phyloP scores from a whole-genome alignment of 2,888 invertebrate genomes.

The Bellardia pandia region DNA sequence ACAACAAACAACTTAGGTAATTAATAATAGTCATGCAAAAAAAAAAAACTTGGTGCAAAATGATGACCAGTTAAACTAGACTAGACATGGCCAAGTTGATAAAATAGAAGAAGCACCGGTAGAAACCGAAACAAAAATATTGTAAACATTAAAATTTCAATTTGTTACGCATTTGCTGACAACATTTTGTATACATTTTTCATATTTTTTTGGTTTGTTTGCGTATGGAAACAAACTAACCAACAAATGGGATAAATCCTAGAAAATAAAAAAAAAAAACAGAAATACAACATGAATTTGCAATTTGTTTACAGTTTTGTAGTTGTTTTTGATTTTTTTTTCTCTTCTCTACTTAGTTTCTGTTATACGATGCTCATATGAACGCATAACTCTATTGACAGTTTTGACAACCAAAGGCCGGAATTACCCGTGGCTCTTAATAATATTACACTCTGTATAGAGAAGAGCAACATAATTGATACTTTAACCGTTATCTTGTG shows the following conservation, averaged over 20 bases:
- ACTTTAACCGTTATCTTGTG: slow-evolving; percentile 55
- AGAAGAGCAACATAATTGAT: slow-evolving; percentile 31
- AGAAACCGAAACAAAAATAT: slow-evolving; percentile 43
- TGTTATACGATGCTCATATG: slow-evolving; percentile 25
- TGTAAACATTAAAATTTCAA: slow-evolving; percentile 72
- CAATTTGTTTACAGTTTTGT: slow-evolving; percentile 60
- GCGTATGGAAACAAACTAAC: slow-evolving; percentile 34
- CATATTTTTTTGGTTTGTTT: slow-evolving; percentile 32
- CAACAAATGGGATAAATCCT: slow-evolving; percentile 48
- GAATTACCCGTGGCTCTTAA: slow-evolving; percentile 70
- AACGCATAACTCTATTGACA: slow-evolving; percentile 66
- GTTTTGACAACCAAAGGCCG: slow-evolving; percentile 71
- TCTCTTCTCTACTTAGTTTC: slow-evolving; percentile 1
- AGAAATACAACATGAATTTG: slow-evolving; percentile 48
- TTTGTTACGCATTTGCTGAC: slow-evolving; percentile 75
- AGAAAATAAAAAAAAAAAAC: slow-evolving; percentile 17
- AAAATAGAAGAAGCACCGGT: slow-evolving; percentile 34
- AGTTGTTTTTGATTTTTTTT: slow-evolving; percentile 1
- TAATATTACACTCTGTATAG: slow-evolving; percentile 11
- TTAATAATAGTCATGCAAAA: slow-evolving; percentile 58
- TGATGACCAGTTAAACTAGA: slow-evolving; percentile 70
- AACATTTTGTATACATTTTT: slow-evolving; percentile 71
- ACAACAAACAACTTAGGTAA: slow-evolving; percentile 49
- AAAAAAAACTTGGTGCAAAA: slow-evolving; percentile 30
- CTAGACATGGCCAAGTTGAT: slow-evolving; percentile 42